Evolutionary conservation across 2,888 invertebrate genomes (phyloP).

Genomic region (Melolontha melolontha): DNA sequence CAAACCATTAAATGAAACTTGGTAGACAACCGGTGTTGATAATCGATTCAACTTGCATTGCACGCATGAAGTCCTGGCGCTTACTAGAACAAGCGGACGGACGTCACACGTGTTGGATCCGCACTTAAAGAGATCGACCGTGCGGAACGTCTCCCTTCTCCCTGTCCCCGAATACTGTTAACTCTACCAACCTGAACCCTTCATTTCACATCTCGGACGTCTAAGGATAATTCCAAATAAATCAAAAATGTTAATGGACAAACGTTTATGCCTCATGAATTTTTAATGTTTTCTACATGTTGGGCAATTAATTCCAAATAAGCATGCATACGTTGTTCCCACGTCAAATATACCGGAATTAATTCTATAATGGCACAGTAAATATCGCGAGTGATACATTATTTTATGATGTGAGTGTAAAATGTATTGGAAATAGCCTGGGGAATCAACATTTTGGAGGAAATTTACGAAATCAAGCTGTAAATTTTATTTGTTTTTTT

Average conservation of each 20-base stretch:
- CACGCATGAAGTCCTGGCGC: slow-evolving; percentile 43
- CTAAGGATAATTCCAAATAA: slow-evolving; percentile 46
- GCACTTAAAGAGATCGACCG: slow-evolving; percentile 48
- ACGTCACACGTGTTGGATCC: slow-evolving; percentile 47
- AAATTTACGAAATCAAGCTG: too few relatives aligned
- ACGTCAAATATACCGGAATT: too few relatives aligned
- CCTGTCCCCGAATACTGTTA: slow-evolving; percentile 45
- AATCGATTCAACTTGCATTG: slow-evolving; percentile 45
- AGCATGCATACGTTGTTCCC: too few relatives aligned
- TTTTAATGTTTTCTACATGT: too few relatives aligned
- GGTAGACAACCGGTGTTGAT: slow-evolving; percentile 39
- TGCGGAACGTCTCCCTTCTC: slow-evolving; percentile 51
- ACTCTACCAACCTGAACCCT: slow-evolving; percentile 48
- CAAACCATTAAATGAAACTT: slow-evolving; percentile 47
- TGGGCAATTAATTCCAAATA: too few relatives aligned
- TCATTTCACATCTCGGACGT: slow-evolving; percentile 52
- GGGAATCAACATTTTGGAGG: too few relatives aligned
- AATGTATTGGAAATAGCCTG: too few relatives aligned
- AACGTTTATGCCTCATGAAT: too few relatives aligned
- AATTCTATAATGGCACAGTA: too few relatives aligned
- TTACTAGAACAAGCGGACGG: slow-evolving; percentile 48
- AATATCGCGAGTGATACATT: too few relatives aligned
- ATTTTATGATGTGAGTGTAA: too few relatives aligned
- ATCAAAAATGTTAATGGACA: slow-evolving; percentile 51
- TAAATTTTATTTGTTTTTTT: too few relatives aligned